These are phyloP conservation scores for Anas platyrhynchos DNA, from an alignment of 2,113 vertebrate species.

Conservation along the genomic window DNA sequence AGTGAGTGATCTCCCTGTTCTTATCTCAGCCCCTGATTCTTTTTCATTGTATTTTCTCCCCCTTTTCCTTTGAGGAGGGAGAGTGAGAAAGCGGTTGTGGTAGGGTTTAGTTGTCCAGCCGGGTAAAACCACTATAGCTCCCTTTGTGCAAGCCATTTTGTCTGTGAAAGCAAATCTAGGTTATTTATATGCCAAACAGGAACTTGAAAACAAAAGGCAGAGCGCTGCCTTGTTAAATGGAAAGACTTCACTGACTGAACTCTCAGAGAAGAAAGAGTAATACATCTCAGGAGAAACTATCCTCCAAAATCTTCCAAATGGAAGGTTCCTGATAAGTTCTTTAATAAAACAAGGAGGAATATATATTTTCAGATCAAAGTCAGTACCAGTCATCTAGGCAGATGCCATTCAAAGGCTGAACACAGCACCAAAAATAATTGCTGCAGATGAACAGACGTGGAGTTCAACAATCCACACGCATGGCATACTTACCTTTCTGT, in stretches of 20 bases:
- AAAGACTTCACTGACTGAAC: not conserved
- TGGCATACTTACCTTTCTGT: conserved; percentile 82
- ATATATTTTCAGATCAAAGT: not conserved
- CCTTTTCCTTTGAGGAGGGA: no score
- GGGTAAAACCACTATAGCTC: no score
- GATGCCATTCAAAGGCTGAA: not conserved
- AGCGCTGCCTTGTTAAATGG: not conserved
- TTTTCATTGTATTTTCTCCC: no score
- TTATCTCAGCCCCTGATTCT: no score
- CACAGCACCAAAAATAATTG: not conserved
- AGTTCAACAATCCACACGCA: not conserved
- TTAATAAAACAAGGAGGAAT: not conserved
- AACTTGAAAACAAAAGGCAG: not conserved
- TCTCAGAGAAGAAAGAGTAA: not conserved
- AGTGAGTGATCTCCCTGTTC: no score
- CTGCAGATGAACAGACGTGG: not conserved
- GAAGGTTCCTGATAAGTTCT: not conserved
- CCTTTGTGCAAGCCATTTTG: not conserved
- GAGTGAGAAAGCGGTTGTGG: no score
- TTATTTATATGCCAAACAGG: not conserved
- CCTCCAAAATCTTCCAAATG: not conserved
- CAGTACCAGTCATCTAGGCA: not conserved
- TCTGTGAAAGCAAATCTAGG: not conserved
- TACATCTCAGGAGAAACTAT: not conserved
- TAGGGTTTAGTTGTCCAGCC: no score